Evolutionary conservation across 2,113 vertebrate species (phyloP).

Genomic region (Rhinopithecus roxellana): DNA sequence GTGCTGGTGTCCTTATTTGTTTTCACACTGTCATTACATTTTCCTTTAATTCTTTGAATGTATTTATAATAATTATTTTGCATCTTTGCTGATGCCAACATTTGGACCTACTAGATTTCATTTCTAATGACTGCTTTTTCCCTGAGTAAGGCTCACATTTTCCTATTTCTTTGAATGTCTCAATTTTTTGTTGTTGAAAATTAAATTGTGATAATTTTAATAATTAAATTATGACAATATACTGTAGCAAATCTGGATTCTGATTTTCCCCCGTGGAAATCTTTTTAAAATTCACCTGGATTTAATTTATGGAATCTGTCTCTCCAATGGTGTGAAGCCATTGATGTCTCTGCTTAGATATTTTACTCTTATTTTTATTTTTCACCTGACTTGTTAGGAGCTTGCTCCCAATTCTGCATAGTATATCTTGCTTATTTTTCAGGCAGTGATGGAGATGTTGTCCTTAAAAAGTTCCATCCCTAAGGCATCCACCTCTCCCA

Average conservation of each 20-base stretch:
- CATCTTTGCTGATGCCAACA: background rate
- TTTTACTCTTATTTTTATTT: constrained; percentile 5
- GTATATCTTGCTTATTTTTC: background rate
- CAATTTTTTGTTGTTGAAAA: background rate
- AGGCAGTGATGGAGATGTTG: background rate
- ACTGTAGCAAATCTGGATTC: background rate
- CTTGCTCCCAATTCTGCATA: background rate
- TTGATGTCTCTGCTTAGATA: background rate
- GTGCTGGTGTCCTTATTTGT: background rate
- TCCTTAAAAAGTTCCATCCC: background rate
- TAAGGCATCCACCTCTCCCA: background rate
- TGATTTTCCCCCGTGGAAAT: background rate
- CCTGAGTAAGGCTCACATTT: background rate
- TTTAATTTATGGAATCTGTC: background rate
- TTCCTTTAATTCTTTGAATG: background rate
- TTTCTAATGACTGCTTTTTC: background rate
- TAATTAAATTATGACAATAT: background rate
- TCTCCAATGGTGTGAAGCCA: background rate
- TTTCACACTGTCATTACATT: background rate
- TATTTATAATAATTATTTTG: background rate
- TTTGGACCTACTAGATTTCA: background rate
- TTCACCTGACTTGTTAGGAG: background rate
- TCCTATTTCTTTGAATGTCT: background rate
- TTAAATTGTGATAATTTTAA: background rate
- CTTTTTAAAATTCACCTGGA: background rate